phyloP scores from a whole-genome alignment of 2,888 invertebrate species.

The Lepidochrysops patricia region DNA sequence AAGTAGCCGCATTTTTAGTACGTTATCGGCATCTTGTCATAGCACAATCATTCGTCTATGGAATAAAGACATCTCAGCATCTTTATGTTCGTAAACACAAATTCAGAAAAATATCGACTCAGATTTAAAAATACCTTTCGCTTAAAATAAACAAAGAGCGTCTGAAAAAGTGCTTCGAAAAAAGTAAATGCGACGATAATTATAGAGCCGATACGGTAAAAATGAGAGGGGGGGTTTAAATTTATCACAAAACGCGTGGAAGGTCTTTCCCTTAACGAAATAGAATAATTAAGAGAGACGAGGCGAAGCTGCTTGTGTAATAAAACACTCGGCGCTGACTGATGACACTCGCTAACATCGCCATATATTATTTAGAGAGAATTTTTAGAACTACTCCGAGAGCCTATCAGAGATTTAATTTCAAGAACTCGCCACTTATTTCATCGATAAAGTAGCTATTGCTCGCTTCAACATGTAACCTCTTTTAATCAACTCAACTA shows the following conservation, averaged over 20 bases:
- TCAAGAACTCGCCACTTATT: too few relatives aligned
- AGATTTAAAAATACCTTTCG: neutral
- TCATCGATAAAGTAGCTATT: too few relatives aligned
- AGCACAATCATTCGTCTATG: neutral
- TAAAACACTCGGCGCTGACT: constrained; percentile 62
- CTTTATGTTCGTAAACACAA: neutral
- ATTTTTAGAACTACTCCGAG: neutral
- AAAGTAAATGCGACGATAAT: constrained; percentile 42
- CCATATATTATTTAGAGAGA: constrained; percentile 21
- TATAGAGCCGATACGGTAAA: constrained; percentile 41
- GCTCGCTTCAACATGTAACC: too few relatives aligned
- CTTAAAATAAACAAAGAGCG: constrained; percentile 12
- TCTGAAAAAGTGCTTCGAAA: constrained; percentile 32
- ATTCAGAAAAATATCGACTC: neutral
- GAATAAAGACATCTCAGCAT: neutral
- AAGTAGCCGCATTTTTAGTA: too few relatives aligned
- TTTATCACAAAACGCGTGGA: constrained; percentile 55
- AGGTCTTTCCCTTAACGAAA: constrained; percentile 50
- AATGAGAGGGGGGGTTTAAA: constrained; percentile 51
- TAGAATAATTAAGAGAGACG: constrained; percentile 66
- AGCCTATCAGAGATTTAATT: too few relatives aligned
- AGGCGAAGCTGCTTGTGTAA: constrained; percentile 48
- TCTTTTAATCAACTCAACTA: too few relatives aligned
- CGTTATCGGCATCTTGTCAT: too few relatives aligned
- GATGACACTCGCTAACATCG: constrained; percentile 45